Conservation (phyloP, 2,888 invertebrate species). For the Tachystola acroxantha region DNA sequence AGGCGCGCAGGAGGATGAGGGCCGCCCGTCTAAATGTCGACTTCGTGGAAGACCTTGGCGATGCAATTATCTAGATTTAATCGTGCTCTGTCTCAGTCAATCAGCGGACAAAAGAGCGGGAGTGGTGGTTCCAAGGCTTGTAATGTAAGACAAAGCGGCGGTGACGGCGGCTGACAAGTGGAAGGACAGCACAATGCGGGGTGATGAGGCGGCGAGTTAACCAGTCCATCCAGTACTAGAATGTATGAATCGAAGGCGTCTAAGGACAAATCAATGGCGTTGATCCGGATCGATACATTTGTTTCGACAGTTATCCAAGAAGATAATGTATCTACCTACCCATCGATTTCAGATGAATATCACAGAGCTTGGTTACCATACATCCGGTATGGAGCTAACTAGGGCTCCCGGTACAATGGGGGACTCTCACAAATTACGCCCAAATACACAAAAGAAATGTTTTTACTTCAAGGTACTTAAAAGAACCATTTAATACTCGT, state of each 20-base stretch:
- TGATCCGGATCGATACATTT: background rate
- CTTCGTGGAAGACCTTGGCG: conserved; percentile 57
- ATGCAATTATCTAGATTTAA: conserved; percentile 62
- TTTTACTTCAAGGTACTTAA: too few relatives aligned
- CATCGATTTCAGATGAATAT: too few relatives aligned
- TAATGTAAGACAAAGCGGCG: conserved; percentile 43
- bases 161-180: conserved; percentile 42
- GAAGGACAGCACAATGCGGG: conserved; percentile 63
- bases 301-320: too few relatives aligned
- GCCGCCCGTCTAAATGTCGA: conserved; percentile 59
- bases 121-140: conserved; percentile 17
- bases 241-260: background rate
- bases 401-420: too few relatives aligned
- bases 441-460: too few relatives aligned
- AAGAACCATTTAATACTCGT: too few relatives aligned
- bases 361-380: too few relatives aligned
- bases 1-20: conserved; percentile 42
- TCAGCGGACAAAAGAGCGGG: conserved; percentile 48
- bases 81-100: conserved; percentile 47
- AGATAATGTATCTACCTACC: too few relatives aligned
- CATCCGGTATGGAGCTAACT: too few relatives aligned
- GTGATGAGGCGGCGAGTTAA: conserved; percentile 36
- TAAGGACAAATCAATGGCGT: background rate
- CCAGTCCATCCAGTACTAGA: background rate
- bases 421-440: too few relatives aligned